phyloP scores from a whole-genome alignment of 2,888 invertebrate genomes.

The Phortica magna region DNA sequence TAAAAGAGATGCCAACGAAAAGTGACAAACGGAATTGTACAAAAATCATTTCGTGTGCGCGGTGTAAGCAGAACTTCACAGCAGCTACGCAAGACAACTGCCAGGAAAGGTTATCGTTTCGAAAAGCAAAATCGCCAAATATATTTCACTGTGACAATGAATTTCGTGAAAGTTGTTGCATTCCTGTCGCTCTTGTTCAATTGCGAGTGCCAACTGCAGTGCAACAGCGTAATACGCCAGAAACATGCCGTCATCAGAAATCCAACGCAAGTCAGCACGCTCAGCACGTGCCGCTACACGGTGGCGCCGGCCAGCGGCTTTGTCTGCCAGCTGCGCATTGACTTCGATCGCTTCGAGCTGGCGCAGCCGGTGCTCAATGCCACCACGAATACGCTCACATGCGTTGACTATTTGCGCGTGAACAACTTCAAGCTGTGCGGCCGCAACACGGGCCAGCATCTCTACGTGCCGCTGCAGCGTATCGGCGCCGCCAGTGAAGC shows the following conservation, averaged over 20 bases:
- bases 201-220: slow-evolving; percentile 59
- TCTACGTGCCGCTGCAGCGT: slow-evolving; percentile 71
- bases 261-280: slow-evolving; percentile 57
- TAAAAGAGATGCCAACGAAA: slow-evolving; percentile 3
- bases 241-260: slow-evolving; percentile 73
- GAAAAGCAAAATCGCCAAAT: not conserved
- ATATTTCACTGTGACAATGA: not conserved
- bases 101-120: not conserved
- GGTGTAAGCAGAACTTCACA: not conserved
- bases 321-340: slow-evolving; percentile 73
- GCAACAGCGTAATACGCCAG: slow-evolving; percentile 62
- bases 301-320: slow-evolving; percentile 64
- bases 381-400: slow-evolving; percentile 53
- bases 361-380: slow-evolving; percentile 63
- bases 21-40: not conserved
- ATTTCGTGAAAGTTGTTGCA: slow-evolving; percentile 5
- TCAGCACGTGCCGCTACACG: slow-evolving; percentile 61
- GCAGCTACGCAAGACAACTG: not conserved
- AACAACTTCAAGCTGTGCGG: slow-evolving; percentile 80
- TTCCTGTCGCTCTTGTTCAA: slow-evolving; percentile 33
- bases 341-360: slow-evolving; percentile 69
- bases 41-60: not conserved
- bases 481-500: slow-evolving; percentile 56
- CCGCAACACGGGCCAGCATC: slow-evolving; percentile 82
- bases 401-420: slow-evolving; percentile 68